A percentile compares a stretch with the other conserved stretches of the same genome.
Conservation (phyloP, 2,888 invertebrate genomes). For the Oasisia sp. region DNA sequence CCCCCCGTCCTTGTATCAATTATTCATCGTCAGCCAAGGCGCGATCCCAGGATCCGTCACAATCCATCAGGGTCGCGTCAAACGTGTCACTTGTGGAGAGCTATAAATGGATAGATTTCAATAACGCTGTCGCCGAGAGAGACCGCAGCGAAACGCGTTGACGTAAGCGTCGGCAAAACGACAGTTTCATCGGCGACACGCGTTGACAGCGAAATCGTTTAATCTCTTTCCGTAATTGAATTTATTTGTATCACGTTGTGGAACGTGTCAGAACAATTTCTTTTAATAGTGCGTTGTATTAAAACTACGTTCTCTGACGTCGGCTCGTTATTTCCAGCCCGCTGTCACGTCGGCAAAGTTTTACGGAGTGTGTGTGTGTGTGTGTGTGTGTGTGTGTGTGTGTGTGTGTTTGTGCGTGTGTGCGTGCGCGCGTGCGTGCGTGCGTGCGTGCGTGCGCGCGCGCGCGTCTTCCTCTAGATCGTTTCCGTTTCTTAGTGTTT, state of each 20-base stretch:
- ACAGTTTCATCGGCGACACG: background rate
- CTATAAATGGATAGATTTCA: constrained; percentile 6
- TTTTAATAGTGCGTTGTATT: background rate
- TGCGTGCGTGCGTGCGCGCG: no score
- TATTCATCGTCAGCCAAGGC: background rate
- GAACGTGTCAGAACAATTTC: background rate
- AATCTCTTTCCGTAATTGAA: background rate
- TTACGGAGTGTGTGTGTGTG: no score
- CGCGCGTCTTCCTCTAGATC: no score
- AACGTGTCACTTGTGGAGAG: background rate
- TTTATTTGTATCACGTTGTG: constrained; percentile 4
- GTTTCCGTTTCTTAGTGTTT: no score
- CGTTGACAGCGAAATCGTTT: background rate
- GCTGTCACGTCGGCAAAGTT: background rate
- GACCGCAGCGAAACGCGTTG: background rate
- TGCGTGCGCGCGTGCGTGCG: no score
- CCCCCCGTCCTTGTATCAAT: background rate
- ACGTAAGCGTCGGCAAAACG: background rate
- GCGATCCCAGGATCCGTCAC: background rate
- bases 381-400: no score
- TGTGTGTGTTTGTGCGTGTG: no score
- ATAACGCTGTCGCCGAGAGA: background rate
- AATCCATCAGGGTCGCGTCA: constrained; percentile 10
- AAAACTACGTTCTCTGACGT: background rate
- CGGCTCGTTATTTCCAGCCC: background rate